These are phyloP conservation scores for Branchellion lobata DNA, from an alignment of 2,888 invertebrate genomes.

Conservation along the genomic window DNA sequence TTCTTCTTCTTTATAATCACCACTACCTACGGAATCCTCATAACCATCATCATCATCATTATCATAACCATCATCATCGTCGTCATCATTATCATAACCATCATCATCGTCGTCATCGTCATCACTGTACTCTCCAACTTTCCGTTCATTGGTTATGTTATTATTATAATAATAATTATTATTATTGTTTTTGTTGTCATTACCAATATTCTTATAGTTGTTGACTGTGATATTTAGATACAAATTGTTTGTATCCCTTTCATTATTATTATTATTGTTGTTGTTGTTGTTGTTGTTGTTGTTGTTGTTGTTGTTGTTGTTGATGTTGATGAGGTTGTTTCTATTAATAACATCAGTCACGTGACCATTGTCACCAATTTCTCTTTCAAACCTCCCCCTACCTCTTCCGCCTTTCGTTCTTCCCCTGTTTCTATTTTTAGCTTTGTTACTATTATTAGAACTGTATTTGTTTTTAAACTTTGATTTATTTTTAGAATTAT, in stretches of 20 bases:
- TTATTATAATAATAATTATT: neutral
- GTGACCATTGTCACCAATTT: neutral
- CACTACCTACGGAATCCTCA: neutral
- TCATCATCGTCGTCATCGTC: constrained; percentile 24
- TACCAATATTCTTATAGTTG: neutral
- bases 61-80: neutral
- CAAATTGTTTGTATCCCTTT: neutral
- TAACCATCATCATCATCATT: neutral
- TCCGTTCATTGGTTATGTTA: neutral
- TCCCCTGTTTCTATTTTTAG: neutral
- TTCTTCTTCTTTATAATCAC: neutral
- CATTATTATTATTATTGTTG: neutral
- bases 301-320: neutral
- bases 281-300: neutral
- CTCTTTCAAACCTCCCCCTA: too few relatives aligned
- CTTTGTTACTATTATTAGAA: neutral
- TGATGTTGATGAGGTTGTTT: neutral
- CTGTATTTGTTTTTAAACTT: neutral
- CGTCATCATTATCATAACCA: neutral
- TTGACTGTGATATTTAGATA: neutral
- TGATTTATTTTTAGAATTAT: neutral
- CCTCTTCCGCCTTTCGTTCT: too few relatives aligned
- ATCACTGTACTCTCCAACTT: neutral
- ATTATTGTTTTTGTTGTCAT: neutral
- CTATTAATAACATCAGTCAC: neutral